A percentile compares a stretch with the other conserved stretches of the same genome.
These are phyloP conservation scores for Meandrina meandrites DNA, from an alignment of 92 coral and sea anemone genomes.

Conservation along the genomic window DNA sequence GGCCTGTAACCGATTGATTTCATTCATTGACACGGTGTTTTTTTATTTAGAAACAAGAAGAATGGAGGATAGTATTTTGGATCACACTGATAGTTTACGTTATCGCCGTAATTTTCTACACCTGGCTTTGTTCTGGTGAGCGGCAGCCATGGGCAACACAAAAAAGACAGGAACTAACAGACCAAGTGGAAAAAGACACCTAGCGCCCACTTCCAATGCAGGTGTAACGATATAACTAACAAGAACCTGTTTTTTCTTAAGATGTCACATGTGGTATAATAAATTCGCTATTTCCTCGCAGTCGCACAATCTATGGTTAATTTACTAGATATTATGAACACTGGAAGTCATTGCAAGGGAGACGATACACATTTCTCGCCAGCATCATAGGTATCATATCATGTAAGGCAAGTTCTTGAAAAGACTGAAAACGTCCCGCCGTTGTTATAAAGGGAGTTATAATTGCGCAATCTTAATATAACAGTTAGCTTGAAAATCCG, in stretches of 20 bases:
- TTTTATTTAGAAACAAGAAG: conserved; percentile 80
- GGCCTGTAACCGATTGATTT: no score
- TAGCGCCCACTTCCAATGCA: neutral
- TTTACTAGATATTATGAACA: no score
- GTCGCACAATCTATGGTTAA: neutral
- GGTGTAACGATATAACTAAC: neutral
- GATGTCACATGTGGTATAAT: neutral
- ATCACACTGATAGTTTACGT: conserved; percentile 76
- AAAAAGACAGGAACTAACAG: neutral
- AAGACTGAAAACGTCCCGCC: neutral
- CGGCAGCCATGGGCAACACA: conserved; percentile 81
- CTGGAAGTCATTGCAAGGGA: neutral
- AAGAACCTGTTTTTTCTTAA: neutral
- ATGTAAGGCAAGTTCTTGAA: no score
- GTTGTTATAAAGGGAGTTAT: no score
- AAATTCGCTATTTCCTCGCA: no score
- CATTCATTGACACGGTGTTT: neutral
- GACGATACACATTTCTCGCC: neutral
- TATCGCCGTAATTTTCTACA: conserved; percentile 68
- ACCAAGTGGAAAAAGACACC: neutral
- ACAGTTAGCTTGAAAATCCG: no score
- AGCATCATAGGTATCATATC: neutral
- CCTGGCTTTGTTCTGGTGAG: conserved; percentile 76
- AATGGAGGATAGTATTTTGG: conserved; percentile 95
- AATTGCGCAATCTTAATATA: no score